Conservation (phyloP, 2,797 vertebrate species). For the Perdix hodgsoniae region DNA sequence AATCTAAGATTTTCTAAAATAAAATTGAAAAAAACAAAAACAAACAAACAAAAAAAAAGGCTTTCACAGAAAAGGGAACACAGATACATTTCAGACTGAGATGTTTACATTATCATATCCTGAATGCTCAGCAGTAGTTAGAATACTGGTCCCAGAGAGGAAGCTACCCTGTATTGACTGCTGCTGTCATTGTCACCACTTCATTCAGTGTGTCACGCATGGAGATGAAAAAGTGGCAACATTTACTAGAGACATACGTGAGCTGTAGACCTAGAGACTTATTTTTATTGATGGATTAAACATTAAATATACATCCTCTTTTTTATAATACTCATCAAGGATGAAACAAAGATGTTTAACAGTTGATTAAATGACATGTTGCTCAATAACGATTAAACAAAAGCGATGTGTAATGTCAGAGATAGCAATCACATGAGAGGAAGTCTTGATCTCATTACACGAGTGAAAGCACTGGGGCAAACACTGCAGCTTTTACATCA, state of each 20-base stretch:
- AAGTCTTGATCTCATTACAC: conserved; percentile 13
- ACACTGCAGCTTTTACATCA: background rate
- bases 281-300: conserved; percentile 3
- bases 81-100: background rate
- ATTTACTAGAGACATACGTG: background rate
- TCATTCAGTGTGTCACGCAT: background rate
- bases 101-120: background rate
- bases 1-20: background rate
- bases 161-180: background rate
- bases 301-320: conserved; percentile 1
- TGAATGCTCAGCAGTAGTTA: background rate
- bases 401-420: background rate
- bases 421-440: background rate
- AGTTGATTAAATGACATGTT: conserved; percentile 10
- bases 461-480: conserved; percentile 5
- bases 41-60: too few relatives aligned
- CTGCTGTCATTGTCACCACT: background rate
- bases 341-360: conserved; percentile 12
- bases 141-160: background rate
- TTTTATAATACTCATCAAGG: conserved; percentile 9
- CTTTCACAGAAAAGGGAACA: background rate
- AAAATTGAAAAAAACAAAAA: background rate
- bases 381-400: conserved; percentile 49
- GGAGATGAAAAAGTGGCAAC: background rate
- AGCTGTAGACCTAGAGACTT: background rate